These are phyloP conservation scores for Hippocampus abdominalis DNA, from an alignment of 2,113 vertebrate genomes.

Conservation along the genomic window DNA sequence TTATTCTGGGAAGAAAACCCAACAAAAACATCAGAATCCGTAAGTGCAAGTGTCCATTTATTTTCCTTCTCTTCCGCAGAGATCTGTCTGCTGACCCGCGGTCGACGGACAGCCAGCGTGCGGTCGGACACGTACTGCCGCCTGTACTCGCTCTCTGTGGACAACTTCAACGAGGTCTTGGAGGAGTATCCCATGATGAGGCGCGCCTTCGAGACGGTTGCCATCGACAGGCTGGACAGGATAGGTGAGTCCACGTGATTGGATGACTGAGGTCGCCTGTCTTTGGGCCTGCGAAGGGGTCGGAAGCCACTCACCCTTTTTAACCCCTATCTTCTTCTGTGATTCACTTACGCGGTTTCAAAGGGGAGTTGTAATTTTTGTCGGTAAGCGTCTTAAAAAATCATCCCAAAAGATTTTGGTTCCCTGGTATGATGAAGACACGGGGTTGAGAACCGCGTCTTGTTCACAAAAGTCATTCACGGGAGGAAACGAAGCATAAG, in stretches of 20 bases:
- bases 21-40: not conserved
- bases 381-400: conserved; percentile 10
- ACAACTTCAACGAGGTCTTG: conserved; percentile 97
- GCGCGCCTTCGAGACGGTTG: conserved; percentile 93
- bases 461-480: conserved; percentile 20
- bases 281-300: no score
- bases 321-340: not conserved
- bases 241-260: conserved; percentile 76
- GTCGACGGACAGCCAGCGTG: conserved; percentile 91
- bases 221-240: conserved; percentile 93
- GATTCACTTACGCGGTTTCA: not conserved
- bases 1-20: no score
- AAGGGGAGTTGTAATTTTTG: not conserved
- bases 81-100: conserved; percentile 92
- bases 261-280: no score
- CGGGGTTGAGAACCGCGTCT: not conserved
- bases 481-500: conserved; percentile 18
- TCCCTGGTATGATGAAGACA: conserved; percentile 4
- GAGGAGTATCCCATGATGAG: conserved; percentile 99
- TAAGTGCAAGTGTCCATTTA: no score
- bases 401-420: not conserved
- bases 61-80: conserved; percentile 66
- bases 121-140: conserved; percentile 94
- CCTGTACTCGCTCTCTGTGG: conserved; percentile 92
- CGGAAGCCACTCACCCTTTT: no score